Evolutionary conservation across 2,888 invertebrate genomes (phyloP), one percentile per base, ranked within the genome.

Genomic region (Metallyticus violacea): DNA sequence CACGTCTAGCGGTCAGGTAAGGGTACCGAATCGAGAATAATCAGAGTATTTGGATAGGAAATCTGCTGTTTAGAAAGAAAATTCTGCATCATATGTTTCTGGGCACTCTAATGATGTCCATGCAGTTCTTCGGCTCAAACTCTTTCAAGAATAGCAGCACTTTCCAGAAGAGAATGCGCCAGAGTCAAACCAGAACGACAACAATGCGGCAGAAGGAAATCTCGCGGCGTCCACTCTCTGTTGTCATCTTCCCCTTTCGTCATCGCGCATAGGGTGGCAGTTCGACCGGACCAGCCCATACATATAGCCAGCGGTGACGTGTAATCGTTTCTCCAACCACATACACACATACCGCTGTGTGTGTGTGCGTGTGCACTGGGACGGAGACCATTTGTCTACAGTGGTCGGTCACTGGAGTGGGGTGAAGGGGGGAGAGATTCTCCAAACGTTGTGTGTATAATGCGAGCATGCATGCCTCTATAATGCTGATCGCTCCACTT

Each of bases 401-500:
- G 77, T 77, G 83, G 40, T 62, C 40, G 40, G 40, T 62, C 40
- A 62, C 40, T 62, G 40, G 40, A 62, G 40, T 62, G 40, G 22
- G 40, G 40, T 62, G 40, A 62, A 62, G 40, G 40, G 40, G 40
- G 15, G 40, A 62, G 40, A 62, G 40, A 62, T 62, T 62, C 30
- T 81, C 81, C 81, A 26, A 81, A 81, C 30, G 81, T 29, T 83
- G 77, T 83, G 83, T 83, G 77, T 83, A 83, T 83, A 83, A 83
- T 83, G 83, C 27, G 77, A 83, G 83, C 76, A 76, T 82, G 82
- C 25, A 7, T 76, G 81, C 87, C 87, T 87, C 87, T 87, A 87
- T 87, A 87, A 87, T 87, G 87, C 87, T 87, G 87, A 87, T 87
- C 87, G 81, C 87, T 87, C 81, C 82, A 77, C 85, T 87, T 87